These are phyloP conservation scores for Hyaena hyaena DNA, from an alignment of 2,113 vertebrate species.

Conservation along the genomic window DNA sequence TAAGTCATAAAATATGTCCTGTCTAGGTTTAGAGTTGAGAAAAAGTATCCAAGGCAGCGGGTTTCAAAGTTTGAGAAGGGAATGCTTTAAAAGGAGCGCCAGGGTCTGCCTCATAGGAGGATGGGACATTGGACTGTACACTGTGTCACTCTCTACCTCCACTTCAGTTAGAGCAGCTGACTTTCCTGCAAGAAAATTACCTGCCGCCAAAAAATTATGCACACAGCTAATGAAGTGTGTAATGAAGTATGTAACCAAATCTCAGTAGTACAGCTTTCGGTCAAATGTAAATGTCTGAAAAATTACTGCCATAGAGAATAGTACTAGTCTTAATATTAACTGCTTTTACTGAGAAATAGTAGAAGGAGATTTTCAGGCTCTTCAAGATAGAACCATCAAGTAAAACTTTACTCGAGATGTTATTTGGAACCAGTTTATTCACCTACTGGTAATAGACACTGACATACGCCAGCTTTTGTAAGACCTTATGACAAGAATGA, in stretches of 20 bases:
- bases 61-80: neutral
- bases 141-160: neutral
- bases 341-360: neutral
- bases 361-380: neutral
- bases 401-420: neutral
- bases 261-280: neutral
- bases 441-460: neutral
- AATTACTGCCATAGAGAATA: neutral
- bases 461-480: neutral
- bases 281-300: neutral
- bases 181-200: neutral
- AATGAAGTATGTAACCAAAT: neutral
- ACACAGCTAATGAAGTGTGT: no score
- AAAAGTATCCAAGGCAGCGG: neutral
- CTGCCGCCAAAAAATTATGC: neutral
- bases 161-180: neutral
- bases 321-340: neutral
- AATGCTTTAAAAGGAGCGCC: neutral
- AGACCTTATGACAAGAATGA: neutral
- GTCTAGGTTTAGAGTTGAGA: neutral
- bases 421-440: neutral
- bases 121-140: no score
- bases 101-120: fast-evolving
- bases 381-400: neutral
- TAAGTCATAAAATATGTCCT: neutral